A percentile compares a stretch with the other conserved stretches of the same genome.
Evolutionary conservation across 2,797 vertebrate species (phyloP).

Genomic region (Borostomias antarcticus): DNA sequence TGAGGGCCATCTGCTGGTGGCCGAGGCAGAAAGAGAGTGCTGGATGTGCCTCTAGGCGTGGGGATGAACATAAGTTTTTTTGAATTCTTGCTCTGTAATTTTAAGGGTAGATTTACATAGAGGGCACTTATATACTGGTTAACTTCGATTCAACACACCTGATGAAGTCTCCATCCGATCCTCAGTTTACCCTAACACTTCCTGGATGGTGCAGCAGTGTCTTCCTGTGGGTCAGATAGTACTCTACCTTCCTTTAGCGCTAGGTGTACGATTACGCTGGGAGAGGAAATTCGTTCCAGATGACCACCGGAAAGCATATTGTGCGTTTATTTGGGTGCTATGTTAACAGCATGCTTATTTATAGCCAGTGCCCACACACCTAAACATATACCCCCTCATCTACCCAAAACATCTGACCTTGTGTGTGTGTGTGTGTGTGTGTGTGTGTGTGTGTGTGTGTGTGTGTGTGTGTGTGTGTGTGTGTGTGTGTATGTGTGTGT

Average conservation of each 20-base stretch:
- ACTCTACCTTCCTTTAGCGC: no score
- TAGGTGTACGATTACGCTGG: no score
- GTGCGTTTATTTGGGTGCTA: background rate
- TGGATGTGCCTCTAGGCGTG: slow-evolving; percentile 27
- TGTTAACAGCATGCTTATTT: background rate
- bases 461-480: background rate
- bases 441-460: background rate
- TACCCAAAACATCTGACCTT: slow-evolving; percentile 50
- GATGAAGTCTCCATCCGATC: no score
- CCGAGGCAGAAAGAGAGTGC: slow-evolving; percentile 27
- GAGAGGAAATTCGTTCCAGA: no score
- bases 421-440: background rate
- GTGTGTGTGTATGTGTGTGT: background rate
- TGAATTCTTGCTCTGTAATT: no score
- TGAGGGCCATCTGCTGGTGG: slow-evolving; percentile 33
- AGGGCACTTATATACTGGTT: background rate
- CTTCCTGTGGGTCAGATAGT: no score
- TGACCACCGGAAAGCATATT: no score
- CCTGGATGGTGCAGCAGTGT: no score
- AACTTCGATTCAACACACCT: background rate
- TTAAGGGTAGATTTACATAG: background rate
- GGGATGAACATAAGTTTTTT: background rate
- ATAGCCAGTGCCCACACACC: slow-evolving; percentile 18
- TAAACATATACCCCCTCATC: slow-evolving; percentile 42
- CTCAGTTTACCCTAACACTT: no score